phyloP scores from a whole-genome alignment of 2,797 vertebrate genomes.

The Sebastes iracundus region DNA sequence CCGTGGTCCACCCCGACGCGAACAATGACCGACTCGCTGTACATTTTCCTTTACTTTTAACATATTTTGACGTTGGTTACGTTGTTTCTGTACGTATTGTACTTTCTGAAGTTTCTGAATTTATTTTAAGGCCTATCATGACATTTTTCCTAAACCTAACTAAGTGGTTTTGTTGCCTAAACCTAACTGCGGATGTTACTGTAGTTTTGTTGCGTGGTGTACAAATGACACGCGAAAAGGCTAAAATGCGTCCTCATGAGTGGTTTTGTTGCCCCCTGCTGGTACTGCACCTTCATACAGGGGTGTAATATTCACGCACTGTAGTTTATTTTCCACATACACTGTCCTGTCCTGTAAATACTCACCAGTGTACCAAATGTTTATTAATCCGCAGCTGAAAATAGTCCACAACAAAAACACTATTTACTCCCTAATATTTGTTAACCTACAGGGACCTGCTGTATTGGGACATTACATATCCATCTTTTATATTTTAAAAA shows the following conservation, averaged over 20 bases:
- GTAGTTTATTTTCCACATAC: background rate
- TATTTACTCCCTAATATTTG: background rate
- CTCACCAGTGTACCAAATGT: background rate
- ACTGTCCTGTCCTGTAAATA: background rate
- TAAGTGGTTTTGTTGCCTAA: background rate
- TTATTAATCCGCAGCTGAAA: background rate
- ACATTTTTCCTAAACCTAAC: background rate
- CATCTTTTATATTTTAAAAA: background rate
- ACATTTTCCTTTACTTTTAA: no score
- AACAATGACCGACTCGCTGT: no score
- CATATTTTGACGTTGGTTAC: no score
- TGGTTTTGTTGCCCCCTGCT: no score
- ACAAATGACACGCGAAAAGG: no score
- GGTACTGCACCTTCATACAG: no score
- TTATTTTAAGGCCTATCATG: background rate
- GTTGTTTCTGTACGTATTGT: no score
- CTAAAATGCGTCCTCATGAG: no score
- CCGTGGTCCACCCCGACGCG: accelerated
- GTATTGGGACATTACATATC: background rate
- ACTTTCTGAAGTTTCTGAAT: no score
- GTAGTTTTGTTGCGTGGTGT: no score
- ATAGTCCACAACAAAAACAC: background rate
- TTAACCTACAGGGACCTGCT: background rate
- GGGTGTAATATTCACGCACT: no score
- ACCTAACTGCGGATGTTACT: no score